Base-by-base conservation (phyloP, 2,113 vertebrate genomes). In the Brachyhypopomus gauderio region DNA sequence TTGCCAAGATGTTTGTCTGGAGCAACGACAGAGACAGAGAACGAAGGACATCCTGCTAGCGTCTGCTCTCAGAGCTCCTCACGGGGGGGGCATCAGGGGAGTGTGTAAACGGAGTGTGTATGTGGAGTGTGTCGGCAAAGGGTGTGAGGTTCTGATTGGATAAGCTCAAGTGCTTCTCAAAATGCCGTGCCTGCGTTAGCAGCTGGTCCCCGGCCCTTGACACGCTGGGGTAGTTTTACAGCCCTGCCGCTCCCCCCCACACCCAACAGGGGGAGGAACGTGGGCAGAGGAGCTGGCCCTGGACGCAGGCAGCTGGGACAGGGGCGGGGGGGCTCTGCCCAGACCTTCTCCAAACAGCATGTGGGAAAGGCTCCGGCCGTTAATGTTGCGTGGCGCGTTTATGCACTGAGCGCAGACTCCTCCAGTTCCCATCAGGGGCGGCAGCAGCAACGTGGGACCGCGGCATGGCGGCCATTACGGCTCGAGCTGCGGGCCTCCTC, bases 361-460 rank as follows among this genome's bases (percentile, higher is more conserved):
- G 89, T 92, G 90, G 90, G 90, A 92, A 92, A 86, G 90, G 88
- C 91, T 93, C 89, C 89, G 89, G 89, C 34, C 72, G 83, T 85
- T 89, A 92, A 92, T 92, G 92, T 91, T 91, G 92, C 90, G 70
- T 92, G 87, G 85, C 88, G 88, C 87, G 87, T 93, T 93, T 92
- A 93, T 92, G 86, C 81, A 91, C 89, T 89, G 87, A 80, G 78
- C 56, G 27, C 79, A 75, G 85, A 86, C 88, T 80, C 73, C 86
- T 88, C 86, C 87, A 84, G 84, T 89, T 89, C 89, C 91, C 84
- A 70, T 90, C 85, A 82, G 89, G 80, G 38, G n/a, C n/a, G 83
- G 86, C 79, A 86, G 84, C 86, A 86, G 82, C 60, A 75, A 72
- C 76, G 56, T 38, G 55, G 36, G 58, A 59, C 71, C 75, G 45